These are phyloP conservation scores for Phaonia tiefii DNA, from an alignment of 2,888 invertebrate species.

Conservation along the genomic window DNA sequence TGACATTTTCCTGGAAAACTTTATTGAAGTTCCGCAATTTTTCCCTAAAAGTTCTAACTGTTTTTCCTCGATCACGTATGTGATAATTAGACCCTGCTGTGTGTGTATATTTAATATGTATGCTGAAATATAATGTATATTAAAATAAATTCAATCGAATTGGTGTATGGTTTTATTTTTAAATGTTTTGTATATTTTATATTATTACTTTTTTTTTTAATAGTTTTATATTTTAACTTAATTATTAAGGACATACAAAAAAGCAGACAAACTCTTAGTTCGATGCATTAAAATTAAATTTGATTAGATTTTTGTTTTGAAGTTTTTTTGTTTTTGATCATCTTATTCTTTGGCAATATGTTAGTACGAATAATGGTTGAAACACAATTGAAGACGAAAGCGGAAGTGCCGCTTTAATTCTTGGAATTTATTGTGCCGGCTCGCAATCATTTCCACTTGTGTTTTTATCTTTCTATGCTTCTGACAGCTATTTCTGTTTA, in stretches of 20 bases:
- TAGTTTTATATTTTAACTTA: slow-evolving; percentile 12
- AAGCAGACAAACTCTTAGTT: slow-evolving; percentile 24
- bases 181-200: slow-evolving; percentile 26
- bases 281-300: slow-evolving; percentile 33
- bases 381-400: too few relatives aligned
- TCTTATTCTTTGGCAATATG: slow-evolving; percentile 64
- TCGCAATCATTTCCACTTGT: too few relatives aligned
- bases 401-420: too few relatives aligned
- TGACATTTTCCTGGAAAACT: too few relatives aligned
- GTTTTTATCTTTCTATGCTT: too few relatives aligned
- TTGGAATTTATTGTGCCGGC: too few relatives aligned
- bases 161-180: slow-evolving; percentile 64
- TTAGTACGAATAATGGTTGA: slow-evolving; percentile 45
- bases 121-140: background rate
- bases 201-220: slow-evolving; percentile 7
- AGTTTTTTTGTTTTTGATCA: slow-evolving; percentile 34
- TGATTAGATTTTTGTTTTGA: slow-evolving; percentile 51
- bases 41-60: too few relatives aligned
- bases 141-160: slow-evolving; percentile 17
- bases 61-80: too few relatives aligned
- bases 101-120: background rate
- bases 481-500: too few relatives aligned
- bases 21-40: too few relatives aligned
- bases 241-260: slow-evolving; percentile 32
- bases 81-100: too few relatives aligned